Percentiles rank a stretch among this genome's conserved stretches.
These are phyloP conservation scores for Diceros bicornis DNA, from an alignment of 2,797 vertebrate genomes.

Conservation along the genomic window DNA sequence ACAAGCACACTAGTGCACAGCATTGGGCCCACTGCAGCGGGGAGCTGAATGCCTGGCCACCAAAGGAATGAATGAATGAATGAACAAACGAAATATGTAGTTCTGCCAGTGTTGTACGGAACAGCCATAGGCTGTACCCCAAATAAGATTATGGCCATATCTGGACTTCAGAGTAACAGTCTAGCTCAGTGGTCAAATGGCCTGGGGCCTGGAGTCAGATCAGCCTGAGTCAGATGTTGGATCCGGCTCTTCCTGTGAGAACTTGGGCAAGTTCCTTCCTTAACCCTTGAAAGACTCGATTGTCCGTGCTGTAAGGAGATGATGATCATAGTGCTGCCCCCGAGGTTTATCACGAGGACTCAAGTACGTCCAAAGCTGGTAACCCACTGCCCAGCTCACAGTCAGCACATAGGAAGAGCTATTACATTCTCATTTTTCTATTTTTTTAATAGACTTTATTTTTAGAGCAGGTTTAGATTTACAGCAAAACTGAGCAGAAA, in stretches of 20 bases:
- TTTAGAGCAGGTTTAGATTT: not conserved
- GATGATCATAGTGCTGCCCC: not conserved
- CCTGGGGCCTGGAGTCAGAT: not conserved
- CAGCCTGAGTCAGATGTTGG: not conserved
- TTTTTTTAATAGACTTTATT: not conserved
- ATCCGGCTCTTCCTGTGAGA: not conserved
- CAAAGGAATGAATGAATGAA: not conserved
- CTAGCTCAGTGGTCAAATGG: no score
- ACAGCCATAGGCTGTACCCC: not conserved
- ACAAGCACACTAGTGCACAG: fast-evolving
- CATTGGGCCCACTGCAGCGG: not conserved
- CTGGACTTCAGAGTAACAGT: not conserved
- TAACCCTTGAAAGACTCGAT: not conserved
- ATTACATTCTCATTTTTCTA: not conserved
- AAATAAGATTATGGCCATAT: not conserved
- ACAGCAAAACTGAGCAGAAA: not conserved
- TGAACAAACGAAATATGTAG: not conserved
- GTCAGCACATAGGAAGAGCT: not conserved
- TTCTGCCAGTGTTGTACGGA: not conserved
- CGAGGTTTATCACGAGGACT: not conserved
- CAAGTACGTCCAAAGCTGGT: not conserved
- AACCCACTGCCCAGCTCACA: not conserved
- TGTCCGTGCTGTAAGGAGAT: fast-evolving
- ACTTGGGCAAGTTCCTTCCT: not conserved
- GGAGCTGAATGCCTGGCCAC: not conserved